Percentiles rank a stretch among this genome's conserved stretches.
Conservation (phyloP, 1,140 invertebrate genomes). For the Pseudomyrmex pallidus region DNA sequence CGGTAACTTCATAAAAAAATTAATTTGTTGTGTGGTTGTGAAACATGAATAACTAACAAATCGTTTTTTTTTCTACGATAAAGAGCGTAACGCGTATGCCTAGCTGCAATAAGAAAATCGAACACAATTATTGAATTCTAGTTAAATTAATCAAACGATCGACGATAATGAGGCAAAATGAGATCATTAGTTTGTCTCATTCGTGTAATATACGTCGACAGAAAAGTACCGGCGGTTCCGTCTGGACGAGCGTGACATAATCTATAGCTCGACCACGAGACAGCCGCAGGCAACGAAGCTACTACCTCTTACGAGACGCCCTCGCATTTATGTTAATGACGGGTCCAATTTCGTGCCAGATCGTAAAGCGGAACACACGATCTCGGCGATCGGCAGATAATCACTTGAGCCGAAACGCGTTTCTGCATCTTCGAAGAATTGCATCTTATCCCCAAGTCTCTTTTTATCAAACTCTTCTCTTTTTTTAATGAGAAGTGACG, state of each 20-base stretch:
- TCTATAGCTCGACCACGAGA: conserved; percentile 27
- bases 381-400: conserved; percentile 23
- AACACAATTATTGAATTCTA: no score
- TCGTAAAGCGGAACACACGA: conserved; percentile 34
- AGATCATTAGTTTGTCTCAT: neutral
- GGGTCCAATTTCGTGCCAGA: conserved; percentile 23
- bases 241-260: conserved; percentile 50
- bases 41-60: no score
- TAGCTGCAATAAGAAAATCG: no score
- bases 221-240: conserved; percentile 46
- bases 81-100: no score
- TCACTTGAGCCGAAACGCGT: neutral
- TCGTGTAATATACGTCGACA: conserved; percentile 9
- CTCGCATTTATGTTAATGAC: conserved; percentile 56
- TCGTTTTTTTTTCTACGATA: no score
- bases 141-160: no score
- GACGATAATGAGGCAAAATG: no score
- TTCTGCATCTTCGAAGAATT: no score
- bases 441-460: neutral
- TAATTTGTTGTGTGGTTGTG: no score
- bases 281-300: neutral
- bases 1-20: no score
- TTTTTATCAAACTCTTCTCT: neutral
- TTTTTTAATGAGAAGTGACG: neutral
- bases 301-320: conserved; percentile 37